Conservation (phyloP, 2,888 invertebrate genomes). For the Cynaeus angustus region DNA sequence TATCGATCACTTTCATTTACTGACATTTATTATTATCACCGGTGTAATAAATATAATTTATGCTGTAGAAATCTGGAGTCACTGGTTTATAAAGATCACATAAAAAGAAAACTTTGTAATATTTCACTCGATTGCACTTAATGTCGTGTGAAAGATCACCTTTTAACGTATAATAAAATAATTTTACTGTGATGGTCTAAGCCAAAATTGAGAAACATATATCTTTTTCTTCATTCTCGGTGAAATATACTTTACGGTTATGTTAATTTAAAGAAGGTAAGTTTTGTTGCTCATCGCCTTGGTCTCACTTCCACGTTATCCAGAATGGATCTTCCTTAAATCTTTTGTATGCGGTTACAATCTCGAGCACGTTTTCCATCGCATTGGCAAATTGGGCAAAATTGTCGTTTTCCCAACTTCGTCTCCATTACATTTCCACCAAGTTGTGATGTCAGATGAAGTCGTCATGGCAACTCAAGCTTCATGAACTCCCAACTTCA, state of each 20-base stretch:
- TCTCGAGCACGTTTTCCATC: constrained; percentile 13
- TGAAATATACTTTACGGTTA: no score
- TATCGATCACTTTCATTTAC: neutral
- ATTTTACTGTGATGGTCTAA: no score
- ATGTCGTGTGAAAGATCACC: neutral
- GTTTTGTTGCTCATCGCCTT: no score
- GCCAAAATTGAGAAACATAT: no score
- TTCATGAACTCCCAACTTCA: constrained; percentile 28
- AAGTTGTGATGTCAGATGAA: constrained; percentile 14
- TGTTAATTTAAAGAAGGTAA: no score
- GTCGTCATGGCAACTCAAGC: constrained; percentile 25
- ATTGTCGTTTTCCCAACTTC: constrained; percentile 3
- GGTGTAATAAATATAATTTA: neutral
- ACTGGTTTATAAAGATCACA: neutral
- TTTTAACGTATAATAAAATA: neutral
- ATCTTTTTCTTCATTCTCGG: no score
- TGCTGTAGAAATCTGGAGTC: neutral
- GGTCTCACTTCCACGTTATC: no score
- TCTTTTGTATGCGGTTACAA: neutral
- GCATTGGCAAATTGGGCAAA: constrained; percentile 11
- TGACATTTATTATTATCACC: neutral
- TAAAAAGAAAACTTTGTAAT: neutral
- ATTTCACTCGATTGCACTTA: neutral
- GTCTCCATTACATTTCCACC: constrained; percentile 25
- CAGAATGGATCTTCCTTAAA: neutral